These are phyloP conservation scores for Baccha elongata DNA, from an alignment of 2,888 invertebrate species.

Conservation along the genomic window DNA sequence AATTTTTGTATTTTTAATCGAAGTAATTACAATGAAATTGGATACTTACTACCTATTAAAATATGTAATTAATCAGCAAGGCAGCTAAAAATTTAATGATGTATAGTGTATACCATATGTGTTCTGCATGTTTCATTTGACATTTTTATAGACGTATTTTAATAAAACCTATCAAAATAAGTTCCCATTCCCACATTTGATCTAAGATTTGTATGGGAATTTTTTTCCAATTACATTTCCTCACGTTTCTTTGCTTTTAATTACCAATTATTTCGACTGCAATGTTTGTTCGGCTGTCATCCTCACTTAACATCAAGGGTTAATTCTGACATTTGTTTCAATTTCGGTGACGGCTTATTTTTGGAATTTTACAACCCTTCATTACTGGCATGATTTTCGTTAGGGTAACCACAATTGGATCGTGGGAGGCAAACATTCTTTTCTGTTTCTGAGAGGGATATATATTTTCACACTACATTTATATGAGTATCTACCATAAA, in stretches of 20 bases:
- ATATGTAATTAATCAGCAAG: constrained; percentile 22
- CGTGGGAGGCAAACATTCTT: constrained; percentile 51
- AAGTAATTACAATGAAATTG: constrained; percentile 42
- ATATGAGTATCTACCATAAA: too few species aligned
- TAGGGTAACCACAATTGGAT: constrained; percentile 24
- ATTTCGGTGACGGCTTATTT: too few species aligned
- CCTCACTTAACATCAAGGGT: constrained; percentile 30
- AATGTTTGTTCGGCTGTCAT: constrained; percentile 23
- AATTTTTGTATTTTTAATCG: constrained; percentile 56
- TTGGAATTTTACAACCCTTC: constrained; percentile 30
- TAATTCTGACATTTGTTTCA: constrained; percentile 23
- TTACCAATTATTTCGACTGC: constrained; percentile 12
- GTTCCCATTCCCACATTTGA: not conserved
- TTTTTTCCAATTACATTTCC: constrained; percentile 18
- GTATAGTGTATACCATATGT: too few species aligned
- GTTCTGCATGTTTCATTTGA: constrained; percentile 17
- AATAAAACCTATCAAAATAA: not conserved
- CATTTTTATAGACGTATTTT: constrained; percentile 9
- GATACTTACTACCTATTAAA: too few species aligned
- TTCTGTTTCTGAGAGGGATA: constrained; percentile 6
- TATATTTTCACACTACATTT: not conserved
- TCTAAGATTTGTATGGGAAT: constrained; percentile 40
- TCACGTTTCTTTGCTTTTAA: constrained; percentile 42
- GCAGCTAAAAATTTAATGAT: not conserved
- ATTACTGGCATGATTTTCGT: constrained; percentile 4